These are phyloP conservation scores for Stichodactyla helianthus DNA, from an alignment of 64 coral and sea anemone species.

Conservation along the genomic window DNA sequence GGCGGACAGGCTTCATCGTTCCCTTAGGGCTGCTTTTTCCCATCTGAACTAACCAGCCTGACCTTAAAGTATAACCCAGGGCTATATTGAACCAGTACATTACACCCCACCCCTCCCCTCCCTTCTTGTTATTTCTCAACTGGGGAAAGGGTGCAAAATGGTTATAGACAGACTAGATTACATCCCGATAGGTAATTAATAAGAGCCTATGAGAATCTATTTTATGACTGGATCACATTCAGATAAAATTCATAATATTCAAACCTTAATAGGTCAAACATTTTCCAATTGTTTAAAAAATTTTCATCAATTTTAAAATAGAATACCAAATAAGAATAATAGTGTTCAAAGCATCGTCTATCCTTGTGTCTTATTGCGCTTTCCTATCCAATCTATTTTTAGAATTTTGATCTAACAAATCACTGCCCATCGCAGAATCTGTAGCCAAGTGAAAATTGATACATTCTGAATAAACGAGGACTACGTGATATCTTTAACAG, in stretches of 20 bases:
- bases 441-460: neutral
- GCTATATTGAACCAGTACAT: too few relatives aligned
- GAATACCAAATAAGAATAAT: neutral
- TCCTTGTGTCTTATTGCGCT: neutral
- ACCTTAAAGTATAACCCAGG: too few relatives aligned
- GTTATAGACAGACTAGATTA: neutral
- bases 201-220: neutral
- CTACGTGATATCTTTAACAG: neutral
- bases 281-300: slow-evolving; percentile 1
- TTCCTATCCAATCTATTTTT: neutral
- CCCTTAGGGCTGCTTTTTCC: too few relatives aligned
- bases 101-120: too few relatives aligned
- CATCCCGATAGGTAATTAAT: neutral
- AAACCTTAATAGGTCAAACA: slow-evolving; percentile 9
- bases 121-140: neutral
- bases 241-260: slow-evolving; percentile 11
- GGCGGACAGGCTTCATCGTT: too few relatives aligned
- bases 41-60: too few relatives aligned
- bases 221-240: slow-evolving; percentile 13
- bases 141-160: neutral
- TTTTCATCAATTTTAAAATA: slow-evolving; percentile 11
- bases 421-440: neutral
- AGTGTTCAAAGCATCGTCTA: neutral
- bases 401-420: neutral
- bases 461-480: neutral